These are phyloP conservation scores for Ganaspis brasiliensis DNA, from an alignment of 2,888 invertebrate species.

Conservation along the genomic window DNA sequence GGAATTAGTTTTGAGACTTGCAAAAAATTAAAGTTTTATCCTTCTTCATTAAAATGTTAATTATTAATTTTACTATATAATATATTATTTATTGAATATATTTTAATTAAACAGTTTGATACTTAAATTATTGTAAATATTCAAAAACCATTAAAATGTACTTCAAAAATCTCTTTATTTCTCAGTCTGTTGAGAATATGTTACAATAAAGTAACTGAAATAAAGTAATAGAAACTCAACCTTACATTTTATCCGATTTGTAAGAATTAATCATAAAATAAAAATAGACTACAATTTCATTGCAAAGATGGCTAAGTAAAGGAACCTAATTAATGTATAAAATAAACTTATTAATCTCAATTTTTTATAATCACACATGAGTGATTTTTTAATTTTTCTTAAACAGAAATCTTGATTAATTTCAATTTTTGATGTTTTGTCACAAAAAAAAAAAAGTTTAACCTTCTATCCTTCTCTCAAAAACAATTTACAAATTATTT, in stretches of 20 bases:
- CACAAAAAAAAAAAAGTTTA: too few species aligned
- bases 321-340: too few species aligned
- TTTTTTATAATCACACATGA: neutral
- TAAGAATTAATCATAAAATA: constrained; percentile 23
- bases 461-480: too few species aligned
- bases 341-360: constrained; percentile 13
- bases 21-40: too few species aligned
- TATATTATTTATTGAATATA: too few species aligned
- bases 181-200: constrained; percentile 30
- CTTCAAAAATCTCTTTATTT: constrained; percentile 36
- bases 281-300: constrained; percentile 19
- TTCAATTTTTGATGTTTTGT: too few species aligned
- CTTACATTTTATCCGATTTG: neutral
- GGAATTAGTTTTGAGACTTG: too few species aligned
- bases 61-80: too few species aligned
- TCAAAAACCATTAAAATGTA: neutral
- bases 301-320: neutral
- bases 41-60: too few species aligned
- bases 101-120: too few species aligned
- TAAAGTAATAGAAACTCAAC: constrained; percentile 26
- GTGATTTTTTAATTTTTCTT: neutral
- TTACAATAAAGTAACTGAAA: constrained; percentile 32
- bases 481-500: neutral
- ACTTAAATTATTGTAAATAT: too few species aligned
- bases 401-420: too few species aligned